Evolutionary conservation across 2,888 invertebrate species (phyloP), one percentile per base, ranked within the genome.

Genomic region (Tuta absoluta): DNA sequence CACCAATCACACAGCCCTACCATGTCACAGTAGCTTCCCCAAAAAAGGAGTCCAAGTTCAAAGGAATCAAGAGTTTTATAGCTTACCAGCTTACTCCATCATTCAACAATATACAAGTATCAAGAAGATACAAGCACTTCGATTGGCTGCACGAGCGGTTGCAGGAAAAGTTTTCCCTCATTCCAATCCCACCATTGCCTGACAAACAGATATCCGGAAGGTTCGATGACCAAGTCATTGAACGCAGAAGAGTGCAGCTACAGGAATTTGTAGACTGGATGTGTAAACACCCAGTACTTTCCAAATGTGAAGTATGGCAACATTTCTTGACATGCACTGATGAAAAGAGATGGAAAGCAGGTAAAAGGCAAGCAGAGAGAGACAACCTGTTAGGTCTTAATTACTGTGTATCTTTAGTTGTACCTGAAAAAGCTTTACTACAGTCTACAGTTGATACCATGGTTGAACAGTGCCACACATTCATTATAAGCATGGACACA

Each of bases 261-360:
- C 99, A 99, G 85, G 96, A 98, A 76, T 99, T 99, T 93, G 96
- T 99, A 2, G 96, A 98, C 90, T 97, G 98, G 92, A 98, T 99
- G 79, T 98, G 98, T 82, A 93, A 97, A 65, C 99, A 99, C 92
- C 99, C 99, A 2, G 97, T 99, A 10, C 90, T 99, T 49, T 97
- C 98, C 2, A 95, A 95, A 73, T 95, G 95, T 77, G 96, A 97
- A 72, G 99, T 99, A 0, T 99, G 98, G 97, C 95, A 96, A 80
- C 99, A 99, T 85, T 99, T 99, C 85, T 94, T 99, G 61, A 98
- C 98, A 1, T 99, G 99, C 82, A 98, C 97, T 8, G 99, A 99
- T 89, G 99, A 98, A 76, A 98, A 98, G 85, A 95, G 96, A 73
- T 99, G 99, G 99, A 99, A 99, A 89, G 94, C 94, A 59, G 99